A percentile compares a stretch with the other conserved stretches of the same genome.
These are phyloP conservation scores for Anas acuta DNA, from an alignment of 2,797 vertebrate genomes.

Conservation along the genomic window DNA sequence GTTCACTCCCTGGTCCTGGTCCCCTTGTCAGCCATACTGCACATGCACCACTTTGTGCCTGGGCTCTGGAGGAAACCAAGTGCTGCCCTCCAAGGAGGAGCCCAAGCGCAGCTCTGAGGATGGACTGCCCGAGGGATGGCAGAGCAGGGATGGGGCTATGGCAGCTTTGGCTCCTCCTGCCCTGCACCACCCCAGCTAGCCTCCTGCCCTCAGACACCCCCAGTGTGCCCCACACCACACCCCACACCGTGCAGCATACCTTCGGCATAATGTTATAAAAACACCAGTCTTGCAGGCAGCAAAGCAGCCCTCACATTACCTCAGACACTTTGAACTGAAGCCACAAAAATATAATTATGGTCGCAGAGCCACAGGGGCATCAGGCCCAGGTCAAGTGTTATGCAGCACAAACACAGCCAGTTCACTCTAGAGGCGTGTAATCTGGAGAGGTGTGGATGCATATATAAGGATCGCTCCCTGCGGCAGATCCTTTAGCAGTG, in stretches of 20 bases:
- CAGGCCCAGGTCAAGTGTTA: constrained; percentile 28
- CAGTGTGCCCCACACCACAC: background rate
- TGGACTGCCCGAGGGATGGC: background rate
- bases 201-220: constrained; percentile 34
- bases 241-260: background rate
- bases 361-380: constrained; percentile 34
- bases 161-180: constrained; percentile 24
- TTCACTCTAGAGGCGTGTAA: background rate
- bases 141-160: background rate
- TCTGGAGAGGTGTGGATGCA: constrained; percentile 17
- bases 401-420: constrained; percentile 6
- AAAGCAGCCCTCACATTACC: constrained; percentile 32
- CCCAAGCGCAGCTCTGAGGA: background rate
- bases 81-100: background rate
- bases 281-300: constrained; percentile 65
- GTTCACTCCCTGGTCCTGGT: background rate
- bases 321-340: constrained; percentile 62
- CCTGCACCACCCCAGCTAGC: background rate
- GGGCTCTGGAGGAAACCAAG: background rate
- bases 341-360: constrained; percentile 58
- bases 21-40: background rate
- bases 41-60: background rate
- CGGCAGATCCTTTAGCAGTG: constrained; percentile 27
- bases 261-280: constrained; percentile 35
- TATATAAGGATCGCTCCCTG: background rate